Conservation (phyloP, 1,140 invertebrate species). For the Pseudomyrmex flavicornis region DNA sequence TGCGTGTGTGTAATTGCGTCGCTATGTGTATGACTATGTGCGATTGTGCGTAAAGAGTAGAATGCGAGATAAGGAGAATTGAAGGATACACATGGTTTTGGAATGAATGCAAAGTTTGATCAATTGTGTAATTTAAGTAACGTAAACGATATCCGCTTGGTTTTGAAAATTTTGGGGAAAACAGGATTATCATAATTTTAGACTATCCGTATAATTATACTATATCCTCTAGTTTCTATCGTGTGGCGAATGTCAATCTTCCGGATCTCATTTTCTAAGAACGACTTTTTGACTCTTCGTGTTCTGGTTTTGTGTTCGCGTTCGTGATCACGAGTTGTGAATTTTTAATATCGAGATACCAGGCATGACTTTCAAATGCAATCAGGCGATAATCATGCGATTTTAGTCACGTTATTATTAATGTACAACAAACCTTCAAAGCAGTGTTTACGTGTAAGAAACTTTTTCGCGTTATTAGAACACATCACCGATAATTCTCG, state of each 20-base stretch:
- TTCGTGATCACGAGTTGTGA: conserved; percentile 4
- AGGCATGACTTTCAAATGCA: background rate
- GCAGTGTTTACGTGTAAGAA: background rate
- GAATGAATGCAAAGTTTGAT: background rate
- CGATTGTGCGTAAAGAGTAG: background rate
- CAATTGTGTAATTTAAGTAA: too few relatives aligned
- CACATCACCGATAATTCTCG: background rate
- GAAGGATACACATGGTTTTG: background rate
- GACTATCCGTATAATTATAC: conserved; percentile 2
- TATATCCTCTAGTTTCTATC: conserved; percentile 20
- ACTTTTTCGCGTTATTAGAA: conserved; percentile 8
- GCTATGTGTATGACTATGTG: too few relatives aligned
- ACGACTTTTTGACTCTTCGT: conserved; percentile 5
- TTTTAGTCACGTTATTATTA: background rate
- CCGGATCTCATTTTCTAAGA: conserved; percentile 45
- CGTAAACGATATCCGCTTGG: background rate
- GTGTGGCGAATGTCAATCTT: conserved; percentile 22
- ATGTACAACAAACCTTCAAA: background rate
- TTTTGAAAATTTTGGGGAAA: background rate
- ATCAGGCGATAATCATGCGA: conserved; percentile 20
- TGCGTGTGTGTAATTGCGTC: background rate
- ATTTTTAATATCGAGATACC: background rate
- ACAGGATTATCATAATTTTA: background rate
- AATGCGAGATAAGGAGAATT: background rate
- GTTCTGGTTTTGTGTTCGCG: conserved; percentile 12